Evolutionary conservation across 2,797 vertebrate genomes (phyloP).

Genomic region (Serranus cabrilla): DNA sequence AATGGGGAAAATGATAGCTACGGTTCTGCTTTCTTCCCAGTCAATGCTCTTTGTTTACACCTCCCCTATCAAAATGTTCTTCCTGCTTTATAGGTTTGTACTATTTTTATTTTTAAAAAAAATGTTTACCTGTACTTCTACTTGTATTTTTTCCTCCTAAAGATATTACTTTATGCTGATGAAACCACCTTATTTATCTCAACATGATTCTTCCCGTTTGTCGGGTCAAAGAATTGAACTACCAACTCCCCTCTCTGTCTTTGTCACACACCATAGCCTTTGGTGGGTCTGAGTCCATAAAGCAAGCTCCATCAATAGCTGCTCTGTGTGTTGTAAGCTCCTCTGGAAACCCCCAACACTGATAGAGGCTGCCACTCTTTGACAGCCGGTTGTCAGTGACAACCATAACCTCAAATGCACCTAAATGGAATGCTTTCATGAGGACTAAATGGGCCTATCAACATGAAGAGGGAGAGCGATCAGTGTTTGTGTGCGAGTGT

Average conservation of each 20-base stretch:
- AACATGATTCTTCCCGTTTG: neutral
- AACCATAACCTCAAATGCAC: slow-evolving; percentile 86
- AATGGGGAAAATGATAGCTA: no score
- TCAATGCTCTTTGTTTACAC: neutral
- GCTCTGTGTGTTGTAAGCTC: slow-evolving; percentile 65
- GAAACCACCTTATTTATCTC: neutral
- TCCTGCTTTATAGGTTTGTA: neutral
- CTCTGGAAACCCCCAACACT: slow-evolving; percentile 78
- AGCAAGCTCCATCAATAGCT: slow-evolving; percentile 68
- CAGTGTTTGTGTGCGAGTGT: slow-evolving; percentile 29
- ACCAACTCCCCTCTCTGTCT: slow-evolving; percentile 38
- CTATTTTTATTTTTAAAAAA: neutral
- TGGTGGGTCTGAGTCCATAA: slow-evolving; percentile 66
- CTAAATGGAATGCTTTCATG: slow-evolving; percentile 81
- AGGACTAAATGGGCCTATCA: slow-evolving; percentile 78
- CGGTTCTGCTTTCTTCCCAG: neutral
- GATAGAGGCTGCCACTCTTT: slow-evolving; percentile 86
- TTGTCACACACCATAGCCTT: slow-evolving; percentile 59
- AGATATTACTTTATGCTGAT: neutral
- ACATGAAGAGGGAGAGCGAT: slow-evolving; percentile 54
- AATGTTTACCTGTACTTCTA: neutral
- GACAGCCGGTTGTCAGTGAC: slow-evolving; percentile 90
- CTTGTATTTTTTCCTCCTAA: neutral
- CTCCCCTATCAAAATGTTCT: neutral
- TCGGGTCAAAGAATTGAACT: slow-evolving; percentile 44